phyloP scores from a whole-genome alignment of 1,140 invertebrate genomes.

The Drosophila elegans region DNA sequence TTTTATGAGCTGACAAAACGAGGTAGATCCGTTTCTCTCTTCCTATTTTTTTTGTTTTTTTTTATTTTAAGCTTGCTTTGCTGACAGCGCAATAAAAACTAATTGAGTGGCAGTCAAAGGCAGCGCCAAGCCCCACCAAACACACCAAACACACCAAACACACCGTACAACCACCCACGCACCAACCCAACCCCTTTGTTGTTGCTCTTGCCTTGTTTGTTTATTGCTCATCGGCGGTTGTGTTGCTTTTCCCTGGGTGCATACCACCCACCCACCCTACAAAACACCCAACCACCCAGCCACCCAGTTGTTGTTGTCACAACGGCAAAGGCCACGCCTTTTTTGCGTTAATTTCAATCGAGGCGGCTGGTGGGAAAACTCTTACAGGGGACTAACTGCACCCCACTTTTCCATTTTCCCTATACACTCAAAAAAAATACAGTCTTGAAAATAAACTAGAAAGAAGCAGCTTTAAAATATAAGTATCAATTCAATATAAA shows the following conservation, averaged over 20 bases:
- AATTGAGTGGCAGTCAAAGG: constrained; percentile 72
- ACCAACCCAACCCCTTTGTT: constrained; percentile 22
- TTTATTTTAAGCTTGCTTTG: constrained; percentile 39
- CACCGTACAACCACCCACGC: not conserved
- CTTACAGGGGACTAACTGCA: constrained; percentile 31
- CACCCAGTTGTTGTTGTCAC: constrained; percentile 54
- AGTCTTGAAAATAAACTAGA: too few relatives aligned
- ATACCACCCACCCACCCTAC: not conserved
- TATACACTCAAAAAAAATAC: too few relatives aligned
- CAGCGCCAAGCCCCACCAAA: constrained; percentile 1
- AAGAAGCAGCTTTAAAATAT: too few relatives aligned
- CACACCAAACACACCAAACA: constrained; percentile 1
- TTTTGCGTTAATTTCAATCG: constrained; percentile 80
- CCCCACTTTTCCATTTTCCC: constrained; percentile 9
- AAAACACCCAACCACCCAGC: constrained; percentile 9
- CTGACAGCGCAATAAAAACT: constrained; percentile 80
- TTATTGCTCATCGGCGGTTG: constrained; percentile 66
- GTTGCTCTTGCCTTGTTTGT: constrained; percentile 66
- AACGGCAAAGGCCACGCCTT: constrained; percentile 73
- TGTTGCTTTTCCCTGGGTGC: constrained; percentile 25
- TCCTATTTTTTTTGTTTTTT: not conserved
- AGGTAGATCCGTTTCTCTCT: constrained; percentile 37
- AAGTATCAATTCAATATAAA: too few relatives aligned
- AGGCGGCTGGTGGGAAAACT: constrained; percentile 16
- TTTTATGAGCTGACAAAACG: constrained; percentile 75